Conservation (phyloP, 2,113 vertebrate genomes). For the Leptodactylus fuscus region DNA sequence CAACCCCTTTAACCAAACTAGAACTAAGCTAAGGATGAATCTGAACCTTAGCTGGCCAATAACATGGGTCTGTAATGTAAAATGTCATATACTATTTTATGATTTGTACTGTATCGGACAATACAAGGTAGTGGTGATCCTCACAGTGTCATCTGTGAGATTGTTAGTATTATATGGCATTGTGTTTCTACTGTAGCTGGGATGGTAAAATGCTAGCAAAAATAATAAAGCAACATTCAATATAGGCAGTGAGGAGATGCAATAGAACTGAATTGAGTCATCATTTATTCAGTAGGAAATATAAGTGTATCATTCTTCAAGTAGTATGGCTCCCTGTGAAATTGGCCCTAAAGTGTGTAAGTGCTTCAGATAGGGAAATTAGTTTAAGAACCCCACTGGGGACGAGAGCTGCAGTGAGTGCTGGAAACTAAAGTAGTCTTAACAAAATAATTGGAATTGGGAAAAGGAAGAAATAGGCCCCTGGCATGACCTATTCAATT, state of each 20-base stretch:
- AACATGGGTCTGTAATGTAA: background rate
- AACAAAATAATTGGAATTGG: background rate
- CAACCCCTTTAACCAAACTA: too few species aligned
- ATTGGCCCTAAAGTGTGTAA: background rate
- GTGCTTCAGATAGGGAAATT: background rate
- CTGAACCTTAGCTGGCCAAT: too few species aligned
- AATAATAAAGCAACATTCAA: background rate
- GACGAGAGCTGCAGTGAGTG: background rate
- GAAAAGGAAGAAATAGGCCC: background rate
- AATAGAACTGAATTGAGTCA: background rate
- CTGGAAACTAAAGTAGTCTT: background rate
- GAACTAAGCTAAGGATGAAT: too few species aligned
- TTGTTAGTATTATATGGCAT: background rate
- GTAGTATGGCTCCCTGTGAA: background rate
- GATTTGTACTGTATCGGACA: background rate
- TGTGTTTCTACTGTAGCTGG: background rate
- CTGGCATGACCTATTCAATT: background rate
- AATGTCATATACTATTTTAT: background rate
- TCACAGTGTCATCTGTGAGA: background rate
- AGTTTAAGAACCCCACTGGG: background rate
- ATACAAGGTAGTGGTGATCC: background rate
- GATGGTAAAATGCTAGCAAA: background rate
- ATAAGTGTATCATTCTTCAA: background rate
- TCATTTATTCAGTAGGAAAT: constrained; percentile 20
- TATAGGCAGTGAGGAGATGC: background rate